Conservation (phyloP, 2,888 invertebrate species). For the Polietes domitor region DNA sequence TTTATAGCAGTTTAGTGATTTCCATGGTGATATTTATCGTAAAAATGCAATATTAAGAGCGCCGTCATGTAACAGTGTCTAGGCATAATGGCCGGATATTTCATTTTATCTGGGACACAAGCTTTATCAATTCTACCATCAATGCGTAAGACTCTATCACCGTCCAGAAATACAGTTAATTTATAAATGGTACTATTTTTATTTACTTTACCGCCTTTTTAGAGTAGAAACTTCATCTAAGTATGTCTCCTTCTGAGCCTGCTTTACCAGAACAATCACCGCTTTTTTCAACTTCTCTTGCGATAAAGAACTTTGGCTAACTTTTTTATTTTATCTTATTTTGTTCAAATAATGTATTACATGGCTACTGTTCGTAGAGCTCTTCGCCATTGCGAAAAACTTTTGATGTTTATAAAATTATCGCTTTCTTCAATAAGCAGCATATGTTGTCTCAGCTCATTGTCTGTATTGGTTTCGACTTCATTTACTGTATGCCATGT, state of each 20-base stretch:
- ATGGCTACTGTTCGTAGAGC: slow-evolving; percentile 36
- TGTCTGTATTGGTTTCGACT: not conserved
- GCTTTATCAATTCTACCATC: slow-evolving; percentile 26
- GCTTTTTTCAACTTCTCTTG: slow-evolving; percentile 39
- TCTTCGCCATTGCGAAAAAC: slow-evolving; percentile 52
- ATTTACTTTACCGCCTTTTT: slow-evolving; percentile 5
- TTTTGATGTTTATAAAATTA: slow-evolving; percentile 28
- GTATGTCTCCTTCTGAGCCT: slow-evolving; percentile 14
- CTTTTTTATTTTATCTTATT: not conserved
- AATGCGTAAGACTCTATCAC: slow-evolving; percentile 14
- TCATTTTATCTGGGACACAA: slow-evolving; percentile 29
- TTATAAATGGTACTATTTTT: slow-evolving; percentile 43
- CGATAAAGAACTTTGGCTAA: not conserved
- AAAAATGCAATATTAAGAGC: slow-evolving; percentile 27
- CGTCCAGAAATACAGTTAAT: slow-evolving; percentile 37
- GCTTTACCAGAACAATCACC: slow-evolving; percentile 30
- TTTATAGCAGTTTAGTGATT: slow-evolving; percentile 22
- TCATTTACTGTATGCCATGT: not conserved
- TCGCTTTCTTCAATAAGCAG: slow-evolving; percentile 5
- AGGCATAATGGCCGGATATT: slow-evolving; percentile 38
- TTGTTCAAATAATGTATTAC: slow-evolving; percentile 10
- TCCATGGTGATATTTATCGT: slow-evolving; percentile 1
- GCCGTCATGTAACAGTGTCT: slow-evolving; percentile 18
- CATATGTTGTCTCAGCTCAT: slow-evolving; percentile 37
- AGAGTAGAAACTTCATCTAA: slow-evolving; percentile 35